Evolutionary conservation across 2,113 vertebrate species (phyloP), one percentile per base, ranked within the genome.

Genomic region (Paradisaea rubra): DNA sequence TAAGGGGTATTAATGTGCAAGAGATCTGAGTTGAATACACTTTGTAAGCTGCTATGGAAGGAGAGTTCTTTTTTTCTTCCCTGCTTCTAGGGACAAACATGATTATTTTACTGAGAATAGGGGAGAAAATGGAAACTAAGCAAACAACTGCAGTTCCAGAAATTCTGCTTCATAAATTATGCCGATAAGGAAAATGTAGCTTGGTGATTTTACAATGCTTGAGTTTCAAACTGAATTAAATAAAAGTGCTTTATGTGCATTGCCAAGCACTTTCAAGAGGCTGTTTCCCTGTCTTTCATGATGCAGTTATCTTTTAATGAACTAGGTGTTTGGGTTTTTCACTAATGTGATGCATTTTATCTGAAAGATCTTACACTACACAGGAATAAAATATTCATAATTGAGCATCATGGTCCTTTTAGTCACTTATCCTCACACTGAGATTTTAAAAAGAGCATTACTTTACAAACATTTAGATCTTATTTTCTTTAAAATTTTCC

Each of bases 121-220:
- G 30, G 49, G 39, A 87, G 41, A 77, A 93, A 96, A 95, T 86
- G 35, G 82, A 96, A 76, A 88, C 89, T 49, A 89, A 87, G 49
- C 91, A 95, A 84, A 97, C 31, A 96, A 92, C 37, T 56, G 66
- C 73, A 91, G 50, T 90, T 95, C 88, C 50, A 91, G 94, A 97
- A 97, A 94, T 81, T 61, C 65, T 63, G 21, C 42, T 77, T 89
- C 95, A 88, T 96, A 97, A 97, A 95, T 97, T 96, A 96, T 70
- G 50, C 86, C 10, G 17, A 94, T 96, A 96, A 95, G 56, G 77
- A 81, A 95, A 96, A 91, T 66, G 17, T n/a, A 69, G 35, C n/a
- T 63, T 17, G 27, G 27, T 87, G 41, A 33, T 80, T 93, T 91
- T 78, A 86, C 31, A 87, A 56, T 63, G 42, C 81, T 81, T 50